Evolutionary conservation across 30 jellyfish, hydroid and myxozoan species (phyloP), one percentile per base, ranked within the genome.

Genomic region (Chrysaora quinquecirrha): DNA sequence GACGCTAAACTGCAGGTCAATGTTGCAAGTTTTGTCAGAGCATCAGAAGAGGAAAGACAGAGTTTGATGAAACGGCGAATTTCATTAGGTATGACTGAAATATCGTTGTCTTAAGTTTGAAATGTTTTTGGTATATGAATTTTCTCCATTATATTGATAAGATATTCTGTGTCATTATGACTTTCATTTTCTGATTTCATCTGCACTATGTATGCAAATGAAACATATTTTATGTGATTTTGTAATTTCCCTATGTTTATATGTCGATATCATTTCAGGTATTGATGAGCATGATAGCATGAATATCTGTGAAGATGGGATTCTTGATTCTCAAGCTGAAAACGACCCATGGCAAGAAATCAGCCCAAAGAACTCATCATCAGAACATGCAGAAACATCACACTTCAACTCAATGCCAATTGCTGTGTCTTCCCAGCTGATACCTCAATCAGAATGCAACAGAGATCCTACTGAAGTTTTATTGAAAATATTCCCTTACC

Each of bases 31-130:
- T 83, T 82, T 69, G 96, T 87, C 30, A 50, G 96, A 68, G 96
- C 96, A 19, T 76, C 96, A 4, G 96, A 77, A 48, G 96, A 87
- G 54, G 96, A 87, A 32, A 56, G 96, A 66, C 96, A 77, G 32
- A 76, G 90, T 64, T 75, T 72, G 43, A 75, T 87, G 47, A 87
- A 87, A 48, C 35, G 96, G 32, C 47, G 86, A 52, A 18, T 74
- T 10, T 62, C 89, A 3, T 71, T 76, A 10, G 96, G 96, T 85
- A 85, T 18, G 94, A 56, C 20, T 43, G n/a, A n/a, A n/a, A n/a
- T n/a, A n/a, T n/a, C n/a, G n/a, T n/a, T n/a, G n/a, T n/a, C n/a
- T n/a, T n/a, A n/a, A n/a, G n/a, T n/a, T n/a, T n/a, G n/a, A n/a
- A n/a, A n/a, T n/a, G n/a, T n/a, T n/a, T n/a, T n/a, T n/a, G n/a